phyloP scores from a whole-genome alignment of 1,140 invertebrate species.

The Cydia fagiglandana region DNA sequence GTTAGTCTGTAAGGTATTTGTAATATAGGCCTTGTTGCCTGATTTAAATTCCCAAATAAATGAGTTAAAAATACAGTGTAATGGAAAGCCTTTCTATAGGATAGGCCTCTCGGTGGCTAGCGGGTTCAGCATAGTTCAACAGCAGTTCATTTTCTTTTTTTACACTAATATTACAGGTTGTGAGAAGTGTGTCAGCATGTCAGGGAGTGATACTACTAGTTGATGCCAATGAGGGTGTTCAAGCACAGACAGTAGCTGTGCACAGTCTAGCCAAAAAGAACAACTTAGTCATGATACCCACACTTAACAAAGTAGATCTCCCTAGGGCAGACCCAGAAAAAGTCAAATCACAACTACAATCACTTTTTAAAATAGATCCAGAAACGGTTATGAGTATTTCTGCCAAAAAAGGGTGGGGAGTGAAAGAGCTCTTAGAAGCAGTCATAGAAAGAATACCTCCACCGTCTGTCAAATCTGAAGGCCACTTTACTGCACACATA shows the following conservation, averaged over 20 bases:
- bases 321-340: slow-evolving; percentile 92
- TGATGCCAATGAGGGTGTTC: slow-evolving; percentile 97
- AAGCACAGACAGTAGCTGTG: slow-evolving; percentile 99
- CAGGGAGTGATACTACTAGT: slow-evolving; percentile 97
- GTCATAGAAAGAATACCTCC: slow-evolving; percentile 90
- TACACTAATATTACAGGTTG: slow-evolving; percentile 75
- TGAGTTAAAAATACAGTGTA: too few species aligned
- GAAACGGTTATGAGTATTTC: slow-evolving; percentile 85
- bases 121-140: too few species aligned
- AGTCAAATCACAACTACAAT: slow-evolving; percentile 88
- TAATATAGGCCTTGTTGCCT: too few species aligned
- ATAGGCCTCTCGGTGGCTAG: too few species aligned
- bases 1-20: too few species aligned
- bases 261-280: slow-evolving; percentile 94
- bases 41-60: too few species aligned
- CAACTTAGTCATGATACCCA: slow-evolving; percentile 92
- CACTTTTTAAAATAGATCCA: slow-evolving; percentile 91
- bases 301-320: slow-evolving; percentile 98
- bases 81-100: too few species aligned
- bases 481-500: slow-evolving; percentile 88
- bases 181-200: slow-evolving; percentile 92
- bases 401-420: slow-evolving; percentile 92
- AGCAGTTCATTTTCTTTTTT: background rate
- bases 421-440: slow-evolving; percentile 87
- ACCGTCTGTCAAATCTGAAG: slow-evolving; percentile 82